Conservation (phyloP, 2,797 vertebrate species). For the Eremophila alpestris region DNA sequence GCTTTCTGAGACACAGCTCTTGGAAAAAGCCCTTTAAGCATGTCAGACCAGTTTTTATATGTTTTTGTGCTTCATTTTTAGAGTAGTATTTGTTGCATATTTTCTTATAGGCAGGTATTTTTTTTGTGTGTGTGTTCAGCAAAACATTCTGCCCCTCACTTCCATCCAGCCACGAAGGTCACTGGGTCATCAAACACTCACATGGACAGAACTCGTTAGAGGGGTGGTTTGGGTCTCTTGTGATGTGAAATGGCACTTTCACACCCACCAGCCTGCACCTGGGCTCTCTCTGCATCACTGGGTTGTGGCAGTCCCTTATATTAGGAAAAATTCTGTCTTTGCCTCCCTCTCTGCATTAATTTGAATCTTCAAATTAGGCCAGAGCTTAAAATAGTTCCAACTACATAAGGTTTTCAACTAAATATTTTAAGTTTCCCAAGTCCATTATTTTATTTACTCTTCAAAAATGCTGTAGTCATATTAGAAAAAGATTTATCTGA, state of each 20-base stretch:
- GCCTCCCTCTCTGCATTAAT: background rate
- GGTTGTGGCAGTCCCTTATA: background rate
- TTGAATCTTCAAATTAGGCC: background rate
- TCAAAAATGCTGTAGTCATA: background rate
- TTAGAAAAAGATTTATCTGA: slow-evolving; percentile 7
- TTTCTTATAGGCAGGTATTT: background rate
- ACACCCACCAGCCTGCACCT: background rate
- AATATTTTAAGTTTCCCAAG: background rate
- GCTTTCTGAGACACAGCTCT: background rate
- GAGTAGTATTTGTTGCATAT: background rate
- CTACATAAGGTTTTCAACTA: background rate
- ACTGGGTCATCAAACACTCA: background rate
- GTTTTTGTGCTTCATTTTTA: background rate
- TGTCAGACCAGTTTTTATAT: background rate
- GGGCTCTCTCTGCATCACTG: background rate
- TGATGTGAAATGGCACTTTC: background rate
- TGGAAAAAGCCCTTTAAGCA: background rate
- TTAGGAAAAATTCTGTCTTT: background rate
- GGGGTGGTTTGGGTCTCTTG: background rate
- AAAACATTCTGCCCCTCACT: background rate
- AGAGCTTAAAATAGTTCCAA: background rate
- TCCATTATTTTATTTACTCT: slow-evolving; percentile 22
- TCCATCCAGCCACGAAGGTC: background rate
- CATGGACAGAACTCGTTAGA: background rate
- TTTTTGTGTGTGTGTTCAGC: background rate